phyloP scores from a whole-genome alignment of 1,140 invertebrate genomes.

The Drosophila novamexicana region DNA sequence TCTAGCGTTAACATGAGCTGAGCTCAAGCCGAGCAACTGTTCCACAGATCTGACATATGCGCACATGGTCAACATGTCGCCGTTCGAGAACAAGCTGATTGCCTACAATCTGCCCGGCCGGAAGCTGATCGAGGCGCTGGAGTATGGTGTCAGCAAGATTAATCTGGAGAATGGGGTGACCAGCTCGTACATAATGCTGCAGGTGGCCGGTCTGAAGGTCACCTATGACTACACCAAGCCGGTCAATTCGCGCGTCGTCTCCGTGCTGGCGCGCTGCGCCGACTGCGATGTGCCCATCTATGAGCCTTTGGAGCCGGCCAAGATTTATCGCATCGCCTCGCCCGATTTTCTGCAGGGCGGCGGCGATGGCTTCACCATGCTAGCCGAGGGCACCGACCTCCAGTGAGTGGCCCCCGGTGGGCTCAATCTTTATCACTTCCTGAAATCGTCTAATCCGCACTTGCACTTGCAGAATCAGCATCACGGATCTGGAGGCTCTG shows the following conservation, averaged over 20 bases:
- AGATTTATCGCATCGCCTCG: slow-evolving; percentile 87
- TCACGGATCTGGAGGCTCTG: slow-evolving; percentile 72
- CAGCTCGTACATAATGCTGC: slow-evolving; percentile 86
- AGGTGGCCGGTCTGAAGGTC: slow-evolving; percentile 86
- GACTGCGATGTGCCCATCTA: slow-evolving; percentile 88
- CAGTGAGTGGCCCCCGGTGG: slow-evolving; percentile 50
- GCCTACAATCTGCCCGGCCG: slow-evolving; percentile 88
- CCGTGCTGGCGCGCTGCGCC: slow-evolving; percentile 87
- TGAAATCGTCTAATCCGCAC: neutral
- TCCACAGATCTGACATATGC: slow-evolving; percentile 87
- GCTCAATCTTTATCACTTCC: neutral
- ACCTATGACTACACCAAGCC: slow-evolving; percentile 86
- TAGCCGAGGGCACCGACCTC: slow-evolving; percentile 61
- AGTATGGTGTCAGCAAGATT: slow-evolving; percentile 85
- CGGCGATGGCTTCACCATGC: slow-evolving; percentile 87
- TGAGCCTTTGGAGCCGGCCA: slow-evolving; percentile 84
- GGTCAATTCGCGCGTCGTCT: slow-evolving; percentile 86
- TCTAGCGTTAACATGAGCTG: neutral
- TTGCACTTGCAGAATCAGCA: slow-evolving; percentile 43
- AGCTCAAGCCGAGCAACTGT: neutral
- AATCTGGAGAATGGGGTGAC: slow-evolving; percentile 76
- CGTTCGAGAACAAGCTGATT: slow-evolving; percentile 90
- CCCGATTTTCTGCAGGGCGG: slow-evolving; percentile 88
- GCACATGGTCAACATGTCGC: slow-evolving; percentile 88
- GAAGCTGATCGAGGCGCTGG: slow-evolving; percentile 87